Base-by-base conservation (phyloP, 1,140 invertebrate species). In the Radopholus similis region DNA sequence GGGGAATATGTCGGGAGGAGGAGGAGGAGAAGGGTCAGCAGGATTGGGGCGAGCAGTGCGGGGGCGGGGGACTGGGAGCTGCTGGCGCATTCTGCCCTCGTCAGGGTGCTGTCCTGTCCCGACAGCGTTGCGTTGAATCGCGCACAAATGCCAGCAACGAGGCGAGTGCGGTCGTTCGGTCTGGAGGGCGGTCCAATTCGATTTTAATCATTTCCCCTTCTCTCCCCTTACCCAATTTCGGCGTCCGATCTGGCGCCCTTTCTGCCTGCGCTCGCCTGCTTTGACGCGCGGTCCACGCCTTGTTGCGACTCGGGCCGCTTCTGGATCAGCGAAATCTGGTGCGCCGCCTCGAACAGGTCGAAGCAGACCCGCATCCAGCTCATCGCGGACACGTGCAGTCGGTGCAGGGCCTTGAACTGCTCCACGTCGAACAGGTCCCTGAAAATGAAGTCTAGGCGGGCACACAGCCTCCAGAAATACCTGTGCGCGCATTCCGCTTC, bases 401-500 rank as follows among this genome's bases (percentile, higher is more conserved):
- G 60, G 40, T 77, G 75, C 35, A 74, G 62, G 11, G 73, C 64
- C 47, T 74, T 74, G 53, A 74, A 74, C 44, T 74, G 71, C 23
- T 63, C 75, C 13, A 74, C 67, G 42, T 77, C 70, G 49, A 74
- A 74, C 13, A 30, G 47, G 0, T 35, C 62, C 42, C 75, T 76
- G 54, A 56, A 75, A 44, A 34, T 8, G n/a, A n/a, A n/a, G n/a
- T n/a, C n/a, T n/a, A n/a, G n/a, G n/a, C n/a, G n/a, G n/a, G n/a
- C n/a, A n/a, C n/a, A n/a, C n/a, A n/a, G n/a, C n/a, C n/a, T n/a
- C n/a, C n/a, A n/a, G n/a, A n/a, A n/a, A 23, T 32, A 74, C 73
- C 73, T 53, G 47, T 76, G 64, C 32, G 66, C 32, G 54, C 77
- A 76, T 44, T 76, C 73, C 8, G 28, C 35, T 23, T 47, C 28